These are phyloP conservation scores for Cettia cetti DNA, from an alignment of 2,113 vertebrate genomes.

Conservation along the genomic window DNA sequence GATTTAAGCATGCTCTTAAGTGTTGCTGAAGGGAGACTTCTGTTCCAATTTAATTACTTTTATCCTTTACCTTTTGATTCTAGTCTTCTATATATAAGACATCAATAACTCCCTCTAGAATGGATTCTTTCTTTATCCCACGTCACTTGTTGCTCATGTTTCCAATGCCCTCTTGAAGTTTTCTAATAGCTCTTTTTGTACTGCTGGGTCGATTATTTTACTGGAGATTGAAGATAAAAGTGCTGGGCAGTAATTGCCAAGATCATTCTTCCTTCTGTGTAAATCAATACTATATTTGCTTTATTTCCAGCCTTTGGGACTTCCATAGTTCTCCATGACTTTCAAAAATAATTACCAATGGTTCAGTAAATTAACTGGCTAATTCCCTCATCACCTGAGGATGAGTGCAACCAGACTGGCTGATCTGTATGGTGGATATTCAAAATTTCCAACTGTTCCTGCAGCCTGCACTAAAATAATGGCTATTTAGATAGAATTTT, in stretches of 20 bases:
- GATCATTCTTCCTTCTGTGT: constrained; percentile 45
- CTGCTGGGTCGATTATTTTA: constrained; percentile 39
- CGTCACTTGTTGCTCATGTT: constrained; percentile 8
- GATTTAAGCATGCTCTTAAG: neutral
- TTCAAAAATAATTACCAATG: constrained; percentile 59
- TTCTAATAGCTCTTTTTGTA: constrained; percentile 47
- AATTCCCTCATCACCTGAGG: constrained; percentile 39
- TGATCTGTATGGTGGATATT: neutral
- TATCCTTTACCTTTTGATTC: constrained; percentile 39
- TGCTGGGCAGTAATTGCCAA: constrained; percentile 53
- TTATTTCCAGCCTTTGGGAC: constrained; percentile 49
- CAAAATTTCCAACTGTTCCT: neutral
- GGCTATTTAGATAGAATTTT: neutral
- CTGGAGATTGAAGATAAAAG: constrained; percentile 57
- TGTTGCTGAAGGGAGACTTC: constrained; percentile 1
- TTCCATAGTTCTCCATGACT: constrained; percentile 44
- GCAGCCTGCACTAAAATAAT: neutral
- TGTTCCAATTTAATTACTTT: neutral
- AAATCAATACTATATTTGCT: constrained; percentile 64
- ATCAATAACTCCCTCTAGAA: constrained; percentile 15
- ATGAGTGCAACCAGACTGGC: neutral
- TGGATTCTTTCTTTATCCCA: constrained; percentile 24
- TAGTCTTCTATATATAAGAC: constrained; percentile 9
- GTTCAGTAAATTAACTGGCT: constrained; percentile 49
- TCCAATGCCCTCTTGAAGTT: constrained; percentile 35